These are phyloP conservation scores for Zonitis immaculata DNA, from an alignment of 2,888 invertebrate genomes.

Conservation along the genomic window DNA sequence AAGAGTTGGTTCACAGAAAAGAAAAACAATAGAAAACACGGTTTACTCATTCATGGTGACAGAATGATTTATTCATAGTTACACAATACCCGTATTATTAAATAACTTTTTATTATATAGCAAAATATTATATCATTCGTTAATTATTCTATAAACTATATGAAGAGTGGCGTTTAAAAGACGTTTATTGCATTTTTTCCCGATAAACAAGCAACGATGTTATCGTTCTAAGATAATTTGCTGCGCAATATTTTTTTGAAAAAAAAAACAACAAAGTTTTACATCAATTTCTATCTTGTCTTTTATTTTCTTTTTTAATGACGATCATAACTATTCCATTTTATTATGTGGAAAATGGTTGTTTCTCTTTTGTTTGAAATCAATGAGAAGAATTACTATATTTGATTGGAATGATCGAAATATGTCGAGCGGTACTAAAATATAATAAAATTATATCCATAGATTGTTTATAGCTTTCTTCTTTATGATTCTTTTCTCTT, in stretches of 20 bases:
- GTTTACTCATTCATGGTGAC: conserved; percentile 30
- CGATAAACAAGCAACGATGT: background rate
- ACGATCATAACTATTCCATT: background rate
- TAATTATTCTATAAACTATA: background rate
- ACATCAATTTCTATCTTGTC: background rate
- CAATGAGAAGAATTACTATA: too few species aligned
- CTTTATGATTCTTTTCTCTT: conserved; percentile 21
- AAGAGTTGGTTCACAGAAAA: conserved; percentile 11
- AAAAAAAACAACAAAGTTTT: background rate
- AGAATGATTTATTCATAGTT: conserved; percentile 25
- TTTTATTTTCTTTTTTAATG: too few species aligned
- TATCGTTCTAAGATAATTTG: background rate
- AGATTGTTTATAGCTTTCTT: conserved; percentile 17
- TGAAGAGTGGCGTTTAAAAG: background rate
- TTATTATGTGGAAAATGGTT: background rate
- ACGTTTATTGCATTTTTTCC: background rate
- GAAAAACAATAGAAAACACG: conserved; percentile 30
- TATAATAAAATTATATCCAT: too few species aligned
- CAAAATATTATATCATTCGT: too few species aligned
- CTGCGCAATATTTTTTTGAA: background rate
- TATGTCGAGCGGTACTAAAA: too few species aligned
- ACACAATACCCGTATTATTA: conserved; percentile 17
- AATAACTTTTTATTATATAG: too few species aligned
- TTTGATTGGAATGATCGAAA: too few species aligned
- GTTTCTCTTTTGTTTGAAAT: background rate